Evolutionary conservation across 2,888 invertebrate species (phyloP).

Genomic region (Sesamia inferens): DNA sequence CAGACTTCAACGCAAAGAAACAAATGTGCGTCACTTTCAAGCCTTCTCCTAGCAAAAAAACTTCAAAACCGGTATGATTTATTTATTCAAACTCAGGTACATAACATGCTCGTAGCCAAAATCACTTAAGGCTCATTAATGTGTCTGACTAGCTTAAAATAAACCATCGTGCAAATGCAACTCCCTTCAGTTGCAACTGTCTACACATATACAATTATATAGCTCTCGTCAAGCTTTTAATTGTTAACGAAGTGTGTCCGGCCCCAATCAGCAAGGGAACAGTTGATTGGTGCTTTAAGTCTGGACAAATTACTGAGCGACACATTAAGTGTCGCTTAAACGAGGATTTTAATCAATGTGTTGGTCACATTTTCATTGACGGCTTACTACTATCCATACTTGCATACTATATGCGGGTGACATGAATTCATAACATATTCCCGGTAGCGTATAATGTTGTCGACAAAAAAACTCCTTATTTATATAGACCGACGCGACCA

Average conservation of each 20-base stretch:
- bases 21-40: too few relatives aligned
- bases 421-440: too few relatives aligned
- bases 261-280: constrained; percentile 49
- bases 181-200: too few relatives aligned
- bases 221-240: constrained; percentile 44
- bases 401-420: neutral
- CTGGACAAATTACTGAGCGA: constrained; percentile 25
- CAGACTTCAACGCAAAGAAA: too few relatives aligned
- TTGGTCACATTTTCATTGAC: neutral
- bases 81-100: too few relatives aligned
- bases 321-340: constrained; percentile 32
- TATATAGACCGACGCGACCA: too few relatives aligned
- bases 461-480: too few relatives aligned
- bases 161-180: neutral
- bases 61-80: neutral
- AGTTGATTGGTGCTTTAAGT: constrained; percentile 54
- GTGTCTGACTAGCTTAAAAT: constrained; percentile 9
- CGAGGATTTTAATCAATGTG: constrained; percentile 16
- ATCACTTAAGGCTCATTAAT: constrained; percentile 18
- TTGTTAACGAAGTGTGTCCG: constrained; percentile 45
- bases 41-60: too few relatives aligned
- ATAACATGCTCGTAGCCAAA: neutral
- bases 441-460: too few relatives aligned
- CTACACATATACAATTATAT: constrained; percentile 13
- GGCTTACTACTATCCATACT: neutral